Evolutionary conservation across 2,797 vertebrate species (phyloP), one percentile per base, ranked within the genome.

Genomic region (Aeoliscus strigatus): DNA sequence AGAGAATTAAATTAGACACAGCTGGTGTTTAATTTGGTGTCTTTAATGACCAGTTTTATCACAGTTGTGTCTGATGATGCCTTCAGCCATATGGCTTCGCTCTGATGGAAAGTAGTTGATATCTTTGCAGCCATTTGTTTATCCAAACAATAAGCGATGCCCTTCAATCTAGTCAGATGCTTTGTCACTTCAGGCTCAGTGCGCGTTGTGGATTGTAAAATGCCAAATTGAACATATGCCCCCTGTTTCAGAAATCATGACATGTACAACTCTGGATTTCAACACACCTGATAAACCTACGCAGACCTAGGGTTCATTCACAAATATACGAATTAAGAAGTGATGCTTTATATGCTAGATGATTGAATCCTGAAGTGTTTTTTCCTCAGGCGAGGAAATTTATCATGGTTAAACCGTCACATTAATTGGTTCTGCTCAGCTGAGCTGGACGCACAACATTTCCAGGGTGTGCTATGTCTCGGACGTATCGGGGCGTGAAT

Each of bases 361-460:
- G 75, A 74, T 43, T 42, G 34, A 48, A 77, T 58, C 30, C 41
- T 42, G 49, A 59, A 72, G 56, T 37, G 64, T 75, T 35, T 21
- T 21, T 73, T 69, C 66, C 52, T 54, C 39, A 30, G 41, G 63
- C 64, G 51, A 70, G 70, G 65, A 73, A 79, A 86, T 80, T 74
- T 77, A 80, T 86, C 83, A 82, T 77, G 76, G 84, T 79, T 71
- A 83, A 79, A 81, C 73, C 82, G 83, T 85, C 81, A 79, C 66
- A 79, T 87, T 86, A 88, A 88, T 88, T 84, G 66, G 87, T 87
- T 86, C 78, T 83, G 86, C 85, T 86, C 80, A 76, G 81, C 74
- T 82, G 82, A 87, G 73, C 70, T 33, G 73, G 32, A 84, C 82
- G 77, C 62, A 77, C 65, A 78, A 75, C 66, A 81, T 79, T 74